Conservation (phyloP, 30 jellyfish, hydroid and myxozoan species). For the Aurelia aurita complex sp. Pacific region DNA sequence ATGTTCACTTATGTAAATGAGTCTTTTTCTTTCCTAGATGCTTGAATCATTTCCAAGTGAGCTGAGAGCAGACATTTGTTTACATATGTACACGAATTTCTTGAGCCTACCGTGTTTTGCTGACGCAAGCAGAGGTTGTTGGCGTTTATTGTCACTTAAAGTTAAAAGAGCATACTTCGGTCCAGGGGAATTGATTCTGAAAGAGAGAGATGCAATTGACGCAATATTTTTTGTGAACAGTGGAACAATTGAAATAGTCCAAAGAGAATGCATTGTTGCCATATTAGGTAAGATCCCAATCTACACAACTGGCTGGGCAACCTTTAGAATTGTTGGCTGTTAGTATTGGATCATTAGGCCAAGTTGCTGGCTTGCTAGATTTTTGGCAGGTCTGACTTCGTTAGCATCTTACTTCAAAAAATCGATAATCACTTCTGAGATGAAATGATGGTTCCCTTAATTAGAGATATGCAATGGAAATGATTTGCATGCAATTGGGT, state of each 20-base stretch:
- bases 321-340: too few species aligned
- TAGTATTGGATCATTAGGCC: too few species aligned
- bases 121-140: constrained; percentile 85
- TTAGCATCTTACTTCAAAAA: too few species aligned
- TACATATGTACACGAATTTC: constrained; percentile 76
- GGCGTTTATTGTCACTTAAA: constrained; percentile 81
- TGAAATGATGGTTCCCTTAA: too few species aligned
- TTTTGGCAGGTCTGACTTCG: too few species aligned
- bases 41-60: constrained; percentile 90
- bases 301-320: too few species aligned
- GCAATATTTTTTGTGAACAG: constrained; percentile 83
- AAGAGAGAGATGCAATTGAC: constrained; percentile 89
- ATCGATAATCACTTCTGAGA: too few species aligned
- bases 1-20: too few species aligned
- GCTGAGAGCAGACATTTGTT: constrained; percentile 87
- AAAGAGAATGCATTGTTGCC: constrained; percentile 91
- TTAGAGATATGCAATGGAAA: too few species aligned
- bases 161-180: constrained; percentile 82
- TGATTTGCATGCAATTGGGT: too few species aligned
- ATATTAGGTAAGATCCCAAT: constrained; percentile 69
- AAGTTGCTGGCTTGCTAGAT: too few species aligned
- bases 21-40: constrained; percentile 47
- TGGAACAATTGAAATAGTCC: constrained; percentile 94
- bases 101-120: constrained; percentile 70
- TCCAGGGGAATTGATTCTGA: constrained; percentile 89